Evolutionary conservation across 2,113 vertebrate genomes (phyloP), one percentile per base, ranked within the genome.

Genomic region (Rallus limicola): DNA sequence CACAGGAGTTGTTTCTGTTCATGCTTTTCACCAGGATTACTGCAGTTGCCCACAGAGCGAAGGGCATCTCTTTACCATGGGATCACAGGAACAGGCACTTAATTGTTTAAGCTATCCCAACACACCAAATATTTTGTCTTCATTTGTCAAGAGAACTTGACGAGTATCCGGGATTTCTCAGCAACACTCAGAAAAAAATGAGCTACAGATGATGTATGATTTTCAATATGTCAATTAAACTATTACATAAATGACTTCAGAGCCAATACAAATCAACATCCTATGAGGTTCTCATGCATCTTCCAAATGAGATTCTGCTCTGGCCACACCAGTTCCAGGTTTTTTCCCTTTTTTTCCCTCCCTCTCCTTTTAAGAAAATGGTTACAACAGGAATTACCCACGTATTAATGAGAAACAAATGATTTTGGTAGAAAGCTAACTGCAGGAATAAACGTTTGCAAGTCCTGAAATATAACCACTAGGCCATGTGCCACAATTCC

Each of bases 221-320:
- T 90, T 91, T 93, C 75, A 80, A 28, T 74, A 59, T 21, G 46
- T 88, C 67, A 74, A 31, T 56, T 76, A 88, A 86, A 38, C 33
- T 56, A 55, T 91, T 92, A 79, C 65, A 89, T 52, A 60, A 88
- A 79, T n/a, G 40, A 50, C 23, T 92, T 63, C 60, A 83, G 33
- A 92, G 94, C 72, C 90, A 75, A 48, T 48, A 91, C 52, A 91
- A 93, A 79, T 86, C 93, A 84, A 77, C 17, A 75, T 36, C 44
- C 82, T 64, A 2, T 34, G 18, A 62, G 25, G 40, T 72, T 95
- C 62, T 88, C 64, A 23, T 82, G 15, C 44, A 64, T 56, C 13
- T 62, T 77, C 69, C 62, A 68, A 69, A 65, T 52, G 13, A 76
- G 20, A 76, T 77, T 84, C 50, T 94, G 28, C 82, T 88, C 56